Base-by-base conservation (phyloP, 2,888 invertebrate species). In the Galerucella pusilla region DNA sequence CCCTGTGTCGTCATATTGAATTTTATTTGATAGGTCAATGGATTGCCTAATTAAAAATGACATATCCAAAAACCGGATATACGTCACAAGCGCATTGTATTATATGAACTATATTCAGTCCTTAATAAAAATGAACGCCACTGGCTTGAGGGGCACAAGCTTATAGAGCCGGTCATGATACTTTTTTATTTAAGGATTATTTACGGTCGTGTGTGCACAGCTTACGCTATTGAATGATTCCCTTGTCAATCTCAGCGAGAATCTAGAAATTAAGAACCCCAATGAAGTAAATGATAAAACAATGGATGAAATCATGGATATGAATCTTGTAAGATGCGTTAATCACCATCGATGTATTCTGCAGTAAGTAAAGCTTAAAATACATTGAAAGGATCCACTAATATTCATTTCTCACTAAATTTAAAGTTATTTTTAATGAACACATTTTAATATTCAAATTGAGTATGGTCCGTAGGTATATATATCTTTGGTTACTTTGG, bases 261-360 rank as follows among this genome's bases (percentile, higher is more conserved):
- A 60, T 52, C 57, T 69, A 57, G 42, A 64, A 61, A 64, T 35
- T 12, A 10, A 60, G 49, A 42, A 75, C 25, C 10, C 7, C 42
- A 59, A 57, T 10, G 35, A 54, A 25, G n/a, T 54, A 46, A 28
- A 35, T 64, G 25, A 10, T 12, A 49, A 20, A 46, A 46, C 10
- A 46, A 63, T 71, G 49, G 25, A 73, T 57, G 69, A 61, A 25
- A 66, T 57, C 16, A 75, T 78, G 74, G 63, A 64, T n/a, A 61
- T 52, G 60, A 74, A 73, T 46, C 65, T 78, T 4, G 11, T 64
- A n/a, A 67, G 73, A 49, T 77, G 78, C 65, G 69, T 81, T 25
- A 49, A 68, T 20, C 78, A 80, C 52, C 79, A 80, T 64, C 66
- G 72, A 67, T 63, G 46, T 20, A 80, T 80, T 65, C 45, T 80